Percentiles rank a stretch among this genome's conserved stretches.
Conservation (phyloP, 1,140 invertebrate species). For the Hylyphantes graminicola region DNA sequence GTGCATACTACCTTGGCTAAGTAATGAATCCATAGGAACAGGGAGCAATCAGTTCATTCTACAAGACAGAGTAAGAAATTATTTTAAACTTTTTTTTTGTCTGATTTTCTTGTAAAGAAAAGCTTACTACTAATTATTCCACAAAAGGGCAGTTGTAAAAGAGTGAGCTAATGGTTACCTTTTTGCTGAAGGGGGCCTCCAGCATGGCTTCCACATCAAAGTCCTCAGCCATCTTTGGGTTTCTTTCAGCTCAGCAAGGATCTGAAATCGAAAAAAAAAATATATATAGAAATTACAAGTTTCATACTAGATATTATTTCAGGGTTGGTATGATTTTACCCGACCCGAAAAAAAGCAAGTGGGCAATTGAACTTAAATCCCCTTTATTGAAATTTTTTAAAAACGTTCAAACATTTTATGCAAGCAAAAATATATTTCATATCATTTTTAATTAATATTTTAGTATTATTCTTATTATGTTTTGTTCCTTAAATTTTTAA, state of each 20-base stretch:
- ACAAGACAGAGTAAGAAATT: conserved; percentile 61
- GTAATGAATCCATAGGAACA: conserved; percentile 56
- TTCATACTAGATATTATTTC: too few relatives aligned
- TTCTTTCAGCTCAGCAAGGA: background rate
- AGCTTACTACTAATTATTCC: conserved; percentile 2
- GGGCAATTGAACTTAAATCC: too few relatives aligned
- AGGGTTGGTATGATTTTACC: too few relatives aligned
- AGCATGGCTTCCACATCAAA: conserved; percentile 97
- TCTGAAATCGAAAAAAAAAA: background rate
- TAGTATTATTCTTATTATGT: too few relatives aligned
- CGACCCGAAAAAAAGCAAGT: too few relatives aligned
- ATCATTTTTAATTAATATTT: too few relatives aligned
- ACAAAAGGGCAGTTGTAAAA: conserved; percentile 6
- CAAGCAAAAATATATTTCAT: too few relatives aligned
- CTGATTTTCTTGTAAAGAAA: conserved; percentile 8
- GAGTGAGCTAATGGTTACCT: conserved; percentile 72
- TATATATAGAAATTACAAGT: too few relatives aligned
- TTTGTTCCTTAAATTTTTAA: too few relatives aligned
- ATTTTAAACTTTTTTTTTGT: conserved; percentile 51
- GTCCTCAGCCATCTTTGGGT: conserved; percentile 85
- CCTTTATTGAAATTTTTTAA: too few relatives aligned
- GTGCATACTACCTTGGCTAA: conserved; percentile 57
- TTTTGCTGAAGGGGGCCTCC: conserved; percentile 92
- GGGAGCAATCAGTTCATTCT: conserved; percentile 58
- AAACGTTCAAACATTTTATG: too few relatives aligned